Conservation (phyloP, 2,113 vertebrate genomes). For the Aegotheles bennettii region DNA sequence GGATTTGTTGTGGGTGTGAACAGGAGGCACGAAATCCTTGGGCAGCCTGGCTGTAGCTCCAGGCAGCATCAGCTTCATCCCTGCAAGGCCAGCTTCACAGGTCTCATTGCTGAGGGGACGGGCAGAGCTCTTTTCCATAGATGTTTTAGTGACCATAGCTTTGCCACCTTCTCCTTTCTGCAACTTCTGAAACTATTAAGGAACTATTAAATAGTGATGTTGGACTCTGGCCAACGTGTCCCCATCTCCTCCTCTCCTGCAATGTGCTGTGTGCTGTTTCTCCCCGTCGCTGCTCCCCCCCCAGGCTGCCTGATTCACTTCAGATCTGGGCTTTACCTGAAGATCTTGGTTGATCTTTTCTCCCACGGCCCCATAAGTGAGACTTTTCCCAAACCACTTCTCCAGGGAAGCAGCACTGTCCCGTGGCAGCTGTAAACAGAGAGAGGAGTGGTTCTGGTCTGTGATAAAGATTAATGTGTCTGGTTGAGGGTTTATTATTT, state of each 20-base stretch:
- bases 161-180: neutral
- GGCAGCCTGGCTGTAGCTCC: neutral
- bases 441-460: neutral
- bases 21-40: neutral
- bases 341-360: neutral
- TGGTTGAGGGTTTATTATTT: no score
- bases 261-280: fast-evolving
- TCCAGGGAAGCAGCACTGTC: neutral
- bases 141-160: neutral
- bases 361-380: neutral
- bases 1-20: neutral
- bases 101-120: neutral
- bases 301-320: neutral
- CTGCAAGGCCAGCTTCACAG: neutral
- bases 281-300: fast-evolving
- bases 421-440: neutral
- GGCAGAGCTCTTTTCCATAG: neutral
- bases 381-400: neutral
- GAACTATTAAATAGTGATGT: neutral
- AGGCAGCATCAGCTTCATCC: neutral
- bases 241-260: neutral
- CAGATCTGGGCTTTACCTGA: fast-evolving
- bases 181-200: neutral
- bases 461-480: neutral
- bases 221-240: neutral